Base-by-base conservation (phyloP, 2,113 vertebrate species). In the Tauraco erythrolophus region DNA sequence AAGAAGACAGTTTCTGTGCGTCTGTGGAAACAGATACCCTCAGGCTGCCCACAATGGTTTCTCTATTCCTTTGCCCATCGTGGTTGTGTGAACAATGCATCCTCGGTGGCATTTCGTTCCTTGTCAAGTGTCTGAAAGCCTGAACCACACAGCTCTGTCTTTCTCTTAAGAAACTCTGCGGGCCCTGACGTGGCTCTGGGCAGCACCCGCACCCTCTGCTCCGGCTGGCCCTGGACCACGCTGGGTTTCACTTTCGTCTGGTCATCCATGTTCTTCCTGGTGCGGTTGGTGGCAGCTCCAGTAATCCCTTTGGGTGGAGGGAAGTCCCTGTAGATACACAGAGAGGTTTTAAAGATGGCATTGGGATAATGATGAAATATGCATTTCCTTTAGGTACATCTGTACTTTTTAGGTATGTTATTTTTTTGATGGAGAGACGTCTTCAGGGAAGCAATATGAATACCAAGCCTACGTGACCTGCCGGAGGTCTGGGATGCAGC, bases 21-120 rank as follows among this genome's bases (percentile, higher is more conserved):
- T 81, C 61, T 89, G 72, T 89, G 95, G 95, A 96, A 97, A 89
- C 57, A 54, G 35, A 17, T 65, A 66, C 66, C 81, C 74, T 88
- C 69, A 62, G 91, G 66, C 74, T 94, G 74, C 45, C 64, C 0
- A 0, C 65, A 72, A 48, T 48, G 58, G 66, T 88, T 92, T 95
- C 92, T 94, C 77, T 89, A 3, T 87, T 89, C 53, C 84, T 84
- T 91, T 86, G 41, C 71, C 64, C 54, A 33, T 94, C 18, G 0
- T 25, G 74, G 51, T 14, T 87, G 56, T 68, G n/a, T 2, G 56
- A 82, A 60, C 77, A 84, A 5, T 46, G 39, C 15, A 4, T 75
- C 35, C 30, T 62, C 1, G 0, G 89, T 78, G 51, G 50, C 31
- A 6, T 82, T 94, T 92, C 7, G 1, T 48, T 71, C 46, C 79